Percentiles rank a stretch among this genome's conserved stretches.
Evolutionary conservation across 2,797 vertebrate genomes (phyloP).

Genomic region (Epinephelus coioides): DNA sequence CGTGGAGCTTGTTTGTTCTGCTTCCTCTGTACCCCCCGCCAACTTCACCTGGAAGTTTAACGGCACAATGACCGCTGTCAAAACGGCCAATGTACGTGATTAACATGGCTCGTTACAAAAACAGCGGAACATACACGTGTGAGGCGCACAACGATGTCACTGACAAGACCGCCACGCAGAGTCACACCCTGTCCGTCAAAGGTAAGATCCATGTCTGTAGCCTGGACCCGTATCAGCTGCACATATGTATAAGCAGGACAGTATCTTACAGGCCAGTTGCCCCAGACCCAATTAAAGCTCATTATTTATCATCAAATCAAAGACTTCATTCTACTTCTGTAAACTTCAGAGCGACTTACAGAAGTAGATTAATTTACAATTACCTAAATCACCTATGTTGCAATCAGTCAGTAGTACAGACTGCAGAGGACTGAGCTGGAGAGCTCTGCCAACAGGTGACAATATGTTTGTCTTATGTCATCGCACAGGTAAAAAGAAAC

Average conservation of each 20-base stretch:
- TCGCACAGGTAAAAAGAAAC: constrained; percentile 3
- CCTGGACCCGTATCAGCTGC: too few relatives aligned
- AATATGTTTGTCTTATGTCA: neutral
- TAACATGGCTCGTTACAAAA: neutral
- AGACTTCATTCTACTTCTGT: too few relatives aligned
- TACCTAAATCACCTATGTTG: too few relatives aligned
- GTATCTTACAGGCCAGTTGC: too few relatives aligned
- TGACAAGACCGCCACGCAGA: rapidly evolving
- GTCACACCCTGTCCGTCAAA: constrained; percentile 65
- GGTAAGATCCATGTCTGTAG: constrained; percentile 61
- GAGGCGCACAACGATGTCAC: constrained; percentile 75
- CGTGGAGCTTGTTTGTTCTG: constrained; percentile 45
- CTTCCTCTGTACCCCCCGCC: constrained; percentile 62
- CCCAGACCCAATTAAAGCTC: too few relatives aligned
- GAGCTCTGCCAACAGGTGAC: neutral
- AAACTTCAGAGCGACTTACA: too few relatives aligned
- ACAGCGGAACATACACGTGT: constrained; percentile 79
- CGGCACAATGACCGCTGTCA: rapidly evolving
- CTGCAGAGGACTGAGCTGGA: too few relatives aligned
- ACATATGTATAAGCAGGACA: neutral
- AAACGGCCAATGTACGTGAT: rapidly evolving
- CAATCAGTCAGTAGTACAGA: too few relatives aligned
- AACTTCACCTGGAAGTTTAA: constrained; percentile 81
- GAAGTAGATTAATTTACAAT: too few relatives aligned
- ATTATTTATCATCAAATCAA: too few relatives aligned